Conservation (phyloP, 2,797 vertebrate species). For the Sebastes elongatus region DNA sequence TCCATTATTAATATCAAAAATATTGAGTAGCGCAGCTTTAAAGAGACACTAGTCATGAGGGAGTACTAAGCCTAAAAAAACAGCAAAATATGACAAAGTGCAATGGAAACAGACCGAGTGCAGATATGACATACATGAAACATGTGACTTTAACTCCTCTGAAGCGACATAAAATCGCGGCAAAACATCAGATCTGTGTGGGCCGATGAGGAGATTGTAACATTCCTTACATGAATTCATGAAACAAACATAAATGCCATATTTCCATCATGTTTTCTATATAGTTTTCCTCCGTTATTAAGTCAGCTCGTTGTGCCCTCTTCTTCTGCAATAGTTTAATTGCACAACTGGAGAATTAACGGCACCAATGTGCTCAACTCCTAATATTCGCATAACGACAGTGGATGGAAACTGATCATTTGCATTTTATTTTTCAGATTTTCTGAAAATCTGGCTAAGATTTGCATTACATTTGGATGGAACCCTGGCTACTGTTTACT, state of each 20-base stretch:
- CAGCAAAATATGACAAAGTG: rapidly evolving
- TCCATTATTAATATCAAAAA: not conserved
- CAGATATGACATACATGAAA: not conserved
- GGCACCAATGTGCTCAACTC: not conserved
- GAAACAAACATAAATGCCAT: no score
- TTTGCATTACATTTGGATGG: no score
- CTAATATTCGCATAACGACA: not conserved
- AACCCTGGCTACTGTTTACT: no score
- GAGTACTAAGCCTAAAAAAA: not conserved
- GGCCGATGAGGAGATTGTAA: no score
- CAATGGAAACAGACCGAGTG: not conserved
- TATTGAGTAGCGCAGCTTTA: not conserved
- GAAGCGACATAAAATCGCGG: not conserved
- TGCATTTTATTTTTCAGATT: no score
- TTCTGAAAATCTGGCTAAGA: no score
- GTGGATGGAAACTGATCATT: no score
- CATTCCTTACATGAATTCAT: no score
- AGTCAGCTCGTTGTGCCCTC: not conserved
- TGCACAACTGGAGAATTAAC: not conserved
- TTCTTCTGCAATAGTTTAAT: not conserved
- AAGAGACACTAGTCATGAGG: not conserved
- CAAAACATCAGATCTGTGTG: not conserved
- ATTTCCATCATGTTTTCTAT: no score
- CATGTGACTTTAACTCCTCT: not conserved
- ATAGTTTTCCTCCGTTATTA: not conserved